Conservation (phyloP, 1,140 invertebrate species). For the Cyclargus thomasi region DNA sequence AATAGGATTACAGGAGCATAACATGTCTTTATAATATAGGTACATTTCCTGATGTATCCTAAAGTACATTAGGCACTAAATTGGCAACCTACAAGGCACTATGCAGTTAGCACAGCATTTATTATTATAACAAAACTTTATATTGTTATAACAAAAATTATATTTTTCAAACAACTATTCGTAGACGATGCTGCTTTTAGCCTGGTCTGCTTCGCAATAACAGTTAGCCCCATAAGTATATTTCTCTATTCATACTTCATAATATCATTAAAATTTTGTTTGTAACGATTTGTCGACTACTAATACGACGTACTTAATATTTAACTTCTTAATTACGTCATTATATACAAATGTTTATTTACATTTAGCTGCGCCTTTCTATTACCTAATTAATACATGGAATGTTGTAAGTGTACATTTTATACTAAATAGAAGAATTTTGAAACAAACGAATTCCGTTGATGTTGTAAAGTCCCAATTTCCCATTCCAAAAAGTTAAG, state of each 20-base stretch:
- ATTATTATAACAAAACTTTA: constrained; percentile 42
- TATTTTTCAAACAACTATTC: constrained; percentile 30
- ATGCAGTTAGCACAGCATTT: constrained; percentile 74
- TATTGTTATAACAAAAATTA: constrained; percentile 43
- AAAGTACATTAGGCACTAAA: constrained; percentile 75
- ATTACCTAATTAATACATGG: constrained; percentile 35
- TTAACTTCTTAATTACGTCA: constrained; percentile 29
- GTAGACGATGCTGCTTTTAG: constrained; percentile 31
- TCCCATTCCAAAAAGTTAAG: not conserved
- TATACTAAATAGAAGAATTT: constrained; percentile 30
- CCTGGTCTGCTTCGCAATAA: constrained; percentile 33
- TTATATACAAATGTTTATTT: constrained; percentile 51
- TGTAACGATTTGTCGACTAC: constrained; percentile 39
- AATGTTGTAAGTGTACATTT: constrained; percentile 44
- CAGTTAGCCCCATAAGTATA: constrained; percentile 33
- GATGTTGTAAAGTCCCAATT: not conserved
- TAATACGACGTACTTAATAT: constrained; percentile 28
- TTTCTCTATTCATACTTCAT: constrained; percentile 31
- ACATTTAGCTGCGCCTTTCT: constrained; percentile 39
- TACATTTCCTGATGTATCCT: constrained; percentile 58
- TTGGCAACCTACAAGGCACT: constrained; percentile 77
- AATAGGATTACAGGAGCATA: constrained; percentile 42
- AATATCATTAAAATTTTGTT: constrained; percentile 31
- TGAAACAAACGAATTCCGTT: not conserved
- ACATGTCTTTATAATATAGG: constrained; percentile 40